Evolutionary conservation across 2,888 invertebrate genomes (phyloP).

Genomic region (Zeuzera pyrina): DNA sequence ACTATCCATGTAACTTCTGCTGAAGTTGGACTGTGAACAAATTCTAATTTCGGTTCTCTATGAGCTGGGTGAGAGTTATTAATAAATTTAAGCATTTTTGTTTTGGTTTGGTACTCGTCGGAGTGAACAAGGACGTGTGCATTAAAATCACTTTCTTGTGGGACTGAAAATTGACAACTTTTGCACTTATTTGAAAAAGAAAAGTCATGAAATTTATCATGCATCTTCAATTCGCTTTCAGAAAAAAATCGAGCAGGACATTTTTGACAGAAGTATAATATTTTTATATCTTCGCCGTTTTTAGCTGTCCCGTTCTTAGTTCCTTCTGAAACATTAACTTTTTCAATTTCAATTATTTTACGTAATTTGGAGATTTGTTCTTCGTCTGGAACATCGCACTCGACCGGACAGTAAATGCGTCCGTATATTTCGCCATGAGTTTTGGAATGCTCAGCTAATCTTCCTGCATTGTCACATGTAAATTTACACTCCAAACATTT

Average conservation of each 20-base stretch:
- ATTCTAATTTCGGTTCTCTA: conserved; percentile 75
- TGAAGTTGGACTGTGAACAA: conserved; percentile 35
- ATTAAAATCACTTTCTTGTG: conserved; percentile 78
- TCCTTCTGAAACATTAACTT: conserved; percentile 30
- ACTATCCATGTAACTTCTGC: conserved; percentile 64
- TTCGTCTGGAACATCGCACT: conserved; percentile 76
- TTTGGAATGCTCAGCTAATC: conserved; percentile 81
- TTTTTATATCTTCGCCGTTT: conserved; percentile 43
- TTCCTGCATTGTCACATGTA: conserved; percentile 80
- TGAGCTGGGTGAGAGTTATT: conserved; percentile 77
- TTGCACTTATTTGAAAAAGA: conserved; percentile 79
- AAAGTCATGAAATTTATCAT: conserved; percentile 79
- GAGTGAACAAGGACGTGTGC: conserved; percentile 83
- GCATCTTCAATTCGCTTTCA: conserved; percentile 81
- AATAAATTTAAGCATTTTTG: conserved; percentile 77
- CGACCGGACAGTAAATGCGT: conserved; percentile 80
- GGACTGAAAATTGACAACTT: conserved; percentile 83
- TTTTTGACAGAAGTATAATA: conserved; percentile 83
- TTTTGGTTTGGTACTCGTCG: conserved; percentile 84
- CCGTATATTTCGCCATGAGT: conserved; percentile 82
- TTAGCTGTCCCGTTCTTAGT: conserved; percentile 30
- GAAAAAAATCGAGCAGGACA: conserved; percentile 90
- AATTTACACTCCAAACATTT: conserved; percentile 87
- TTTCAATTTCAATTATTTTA: conserved; percentile 53
- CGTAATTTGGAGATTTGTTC: conserved; percentile 72